Evolutionary conservation across 2,113 vertebrate species (phyloP).

Genomic region (Gavia stellata): DNA sequence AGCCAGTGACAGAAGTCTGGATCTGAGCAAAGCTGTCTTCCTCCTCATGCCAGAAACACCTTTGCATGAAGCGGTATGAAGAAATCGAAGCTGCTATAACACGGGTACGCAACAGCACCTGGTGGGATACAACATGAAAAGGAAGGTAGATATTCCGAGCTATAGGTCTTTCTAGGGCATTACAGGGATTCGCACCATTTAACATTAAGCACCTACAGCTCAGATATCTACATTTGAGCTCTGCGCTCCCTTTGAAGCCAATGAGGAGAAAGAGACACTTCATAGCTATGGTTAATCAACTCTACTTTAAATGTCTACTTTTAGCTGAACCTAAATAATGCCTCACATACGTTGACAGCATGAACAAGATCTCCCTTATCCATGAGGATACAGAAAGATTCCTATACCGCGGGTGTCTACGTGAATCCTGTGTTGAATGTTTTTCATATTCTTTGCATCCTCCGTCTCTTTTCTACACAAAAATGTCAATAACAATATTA

Average conservation of each 20-base stretch:
- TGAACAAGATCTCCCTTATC: background rate
- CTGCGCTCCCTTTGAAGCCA: background rate
- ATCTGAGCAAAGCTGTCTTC: background rate
- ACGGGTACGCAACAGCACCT: background rate
- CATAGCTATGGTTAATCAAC: background rate
- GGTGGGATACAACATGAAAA: background rate
- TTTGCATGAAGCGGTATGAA: background rate
- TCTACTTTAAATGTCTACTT: background rate
- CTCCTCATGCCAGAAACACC: background rate
- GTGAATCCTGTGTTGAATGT: background rate
- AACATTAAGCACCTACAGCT: background rate
- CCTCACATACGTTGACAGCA: background rate
- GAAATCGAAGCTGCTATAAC: background rate
- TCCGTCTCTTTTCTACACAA: background rate
- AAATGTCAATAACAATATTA: background rate
- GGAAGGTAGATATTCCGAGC: background rate
- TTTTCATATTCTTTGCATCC: background rate
- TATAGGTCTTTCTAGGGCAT: background rate
- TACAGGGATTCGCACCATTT: background rate
- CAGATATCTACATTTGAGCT: background rate
- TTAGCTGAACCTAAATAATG: background rate
- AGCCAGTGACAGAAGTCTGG: background rate
- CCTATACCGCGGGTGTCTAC: rapidly evolving
- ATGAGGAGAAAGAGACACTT: background rate
- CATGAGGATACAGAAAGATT: background rate